phyloP scores from a whole-genome alignment of 2,888 invertebrate genomes.

The Ectobius pallidus region DNA sequence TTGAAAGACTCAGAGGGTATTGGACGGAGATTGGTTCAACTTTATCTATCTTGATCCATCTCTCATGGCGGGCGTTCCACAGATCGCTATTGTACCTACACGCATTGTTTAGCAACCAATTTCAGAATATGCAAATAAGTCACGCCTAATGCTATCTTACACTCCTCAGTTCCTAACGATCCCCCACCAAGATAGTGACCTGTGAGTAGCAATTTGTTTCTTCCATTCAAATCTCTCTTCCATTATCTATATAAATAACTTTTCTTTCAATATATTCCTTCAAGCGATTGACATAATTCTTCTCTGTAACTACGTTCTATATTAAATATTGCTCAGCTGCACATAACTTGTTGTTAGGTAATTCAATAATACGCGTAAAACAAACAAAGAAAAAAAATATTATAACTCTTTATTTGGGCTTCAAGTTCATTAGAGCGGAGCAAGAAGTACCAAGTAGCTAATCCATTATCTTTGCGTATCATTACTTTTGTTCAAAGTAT shows the following conservation, averaged over 20 bases:
- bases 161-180: neutral
- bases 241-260: conserved; percentile 1
- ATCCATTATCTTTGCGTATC: no score
- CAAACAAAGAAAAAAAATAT: no score
- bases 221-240: neutral
- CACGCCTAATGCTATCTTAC: neutral
- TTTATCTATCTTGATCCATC: conserved; percentile 23
- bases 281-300: neutral
- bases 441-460: no score
- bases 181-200: conserved; percentile 7
- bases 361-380: no score
- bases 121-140: conserved; percentile 39
- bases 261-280: neutral
- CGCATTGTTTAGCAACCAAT: conserved; percentile 38
- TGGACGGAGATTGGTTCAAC: conserved; percentile 33
- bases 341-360: no score
- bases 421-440: no score
- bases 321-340: no score
- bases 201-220: conserved; percentile 23
- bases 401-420: no score
- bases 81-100: conserved; percentile 12
- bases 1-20: conserved; percentile 28
- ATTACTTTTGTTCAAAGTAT: no score
- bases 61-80: conserved; percentile 8
- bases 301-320: no score